These are phyloP conservation scores for Itoplectis maculator DNA, from an alignment of 2,888 invertebrate species.

Conservation along the genomic window DNA sequence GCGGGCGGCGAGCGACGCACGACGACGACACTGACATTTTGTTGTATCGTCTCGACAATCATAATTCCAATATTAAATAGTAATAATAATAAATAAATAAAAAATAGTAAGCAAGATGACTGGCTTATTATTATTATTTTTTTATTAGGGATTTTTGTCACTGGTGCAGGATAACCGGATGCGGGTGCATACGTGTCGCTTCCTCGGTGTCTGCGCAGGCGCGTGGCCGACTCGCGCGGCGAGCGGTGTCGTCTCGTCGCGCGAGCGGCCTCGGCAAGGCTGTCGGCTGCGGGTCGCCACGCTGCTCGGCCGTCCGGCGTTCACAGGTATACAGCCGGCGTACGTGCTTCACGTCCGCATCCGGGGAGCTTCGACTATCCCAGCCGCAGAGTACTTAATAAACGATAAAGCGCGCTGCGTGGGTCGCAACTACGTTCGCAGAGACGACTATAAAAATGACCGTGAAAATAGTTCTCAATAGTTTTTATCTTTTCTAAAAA, in stretches of 20 bases:
- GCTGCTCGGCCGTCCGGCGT: conserved; percentile 44
- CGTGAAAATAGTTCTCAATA: neutral
- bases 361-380: conserved; percentile 69
- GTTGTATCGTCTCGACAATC: no score
- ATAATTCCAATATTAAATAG: no score
- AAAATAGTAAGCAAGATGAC: no score
- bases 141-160: no score
- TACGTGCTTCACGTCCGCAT: conserved; percentile 61
- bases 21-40: no score
- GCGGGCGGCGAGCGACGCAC: neutral
- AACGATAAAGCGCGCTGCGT: conserved; percentile 69
- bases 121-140: no score
- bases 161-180: conserved; percentile 74
- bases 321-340: conserved; percentile 30
- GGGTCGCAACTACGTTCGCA: neutral
- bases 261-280: conserved; percentile 72
- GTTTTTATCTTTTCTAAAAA: neutral
- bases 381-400: conserved; percentile 65
- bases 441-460: neutral
- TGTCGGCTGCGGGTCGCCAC: conserved; percentile 57
- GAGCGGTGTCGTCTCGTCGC: conserved; percentile 5
- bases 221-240: conserved; percentile 15
- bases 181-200: conserved; percentile 69
- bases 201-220: conserved; percentile 66
- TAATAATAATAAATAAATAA: no score